Base-by-base conservation (phyloP, 2,888 invertebrate genomes). In the Aporophyla lueneburgensis region DNA sequence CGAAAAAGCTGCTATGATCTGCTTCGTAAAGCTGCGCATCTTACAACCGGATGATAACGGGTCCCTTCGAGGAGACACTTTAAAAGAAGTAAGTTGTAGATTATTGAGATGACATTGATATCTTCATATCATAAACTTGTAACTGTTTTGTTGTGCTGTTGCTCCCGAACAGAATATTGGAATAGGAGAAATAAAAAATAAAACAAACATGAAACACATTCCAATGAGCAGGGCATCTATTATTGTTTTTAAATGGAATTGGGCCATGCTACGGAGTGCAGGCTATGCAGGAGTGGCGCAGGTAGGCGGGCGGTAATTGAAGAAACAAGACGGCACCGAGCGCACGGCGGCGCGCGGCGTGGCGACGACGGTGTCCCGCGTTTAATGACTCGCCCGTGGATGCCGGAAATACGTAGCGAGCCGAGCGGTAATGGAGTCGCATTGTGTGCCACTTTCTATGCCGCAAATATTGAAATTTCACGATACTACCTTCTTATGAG, bases 1-100 rank as follows among this genome's bases (percentile, higher is more conserved):
- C 6, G 99, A 99, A 93, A 99, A 99, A 93, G 98, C 99, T 5
- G 99, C 99, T 5, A 99, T 99, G 99, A 99, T 99, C 88, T 98
- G 98, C 90, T 99, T 99, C 91, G 99, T 99, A 16, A 99, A 99
- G 93, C 94, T 99, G 76, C 97, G 99, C 70, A 99, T 99, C 92
- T 96, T 99, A 81, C 99, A 99, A 91, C 98, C 99, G 0, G 99
- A 99, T 91, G 98, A 98, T 80, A 97, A 98, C 83, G 98, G 98
- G 76, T 97, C 98, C 51, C 97, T 99, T 71, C 97, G 99, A 78
- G 99, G 99, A 3, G 97, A 98, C 80, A 98, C 98, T 14, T 94
- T 99, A 72, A 97, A 97, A 89, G 98, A 98, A 97, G 99, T 98
- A 93, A 93, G 93, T 78, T 53, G 33, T 33, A 33, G 7, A 33